Base-by-base conservation (phyloP, 2,888 invertebrate species). In the Cistogaster globosa region DNA sequence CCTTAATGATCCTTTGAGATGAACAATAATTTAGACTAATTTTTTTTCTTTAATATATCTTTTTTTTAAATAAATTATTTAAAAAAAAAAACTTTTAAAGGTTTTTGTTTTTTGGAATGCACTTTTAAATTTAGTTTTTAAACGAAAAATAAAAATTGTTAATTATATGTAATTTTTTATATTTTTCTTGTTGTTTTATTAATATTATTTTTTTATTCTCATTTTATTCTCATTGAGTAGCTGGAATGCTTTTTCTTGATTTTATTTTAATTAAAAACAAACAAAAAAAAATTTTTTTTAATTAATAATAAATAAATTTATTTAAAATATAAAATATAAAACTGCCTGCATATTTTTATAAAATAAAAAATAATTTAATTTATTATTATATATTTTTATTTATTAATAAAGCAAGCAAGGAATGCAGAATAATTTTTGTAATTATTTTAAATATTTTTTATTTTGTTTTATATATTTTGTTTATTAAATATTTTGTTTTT, bases 321-420 rank as follows among this genome's bases (percentile, higher is more conserved):
- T 51, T 36, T 16, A 42, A 26, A 51, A 45, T 16, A 53, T 20
- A 53, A 18, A 18, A 18, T 9, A n/a, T 53, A 55, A 57, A 51
- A 81, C 7, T 71, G 76, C 71, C 71, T 71, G 82, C 71, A 57
- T 68, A 45, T 75, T 60, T 62, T 12, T 45, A 32, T 45, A 32
- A 45, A 20, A 18, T 48, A 48, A 51, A 53, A 42, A 20, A 16
- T 57, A 48, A 51, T 53, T 53, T 45, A n/a, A 53, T 32, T 18
- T 42, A 20, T 63, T 74, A n/a, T 62, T 60, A 3, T 48, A 16
- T 57, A 42, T 42, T 79, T n/a, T 51, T 11, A 48, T 74, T 57
- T 58, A 51, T 22, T 58, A 71, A 82, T 42, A 69, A 51, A 76
- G 87, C 87, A 87, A 83, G 87, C 83, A 87, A 75, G 87, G 87